These are phyloP conservation scores for Rhynchophorus ferrugineus DNA, from an alignment of 1,140 invertebrate species.

Conservation along the genomic window DNA sequence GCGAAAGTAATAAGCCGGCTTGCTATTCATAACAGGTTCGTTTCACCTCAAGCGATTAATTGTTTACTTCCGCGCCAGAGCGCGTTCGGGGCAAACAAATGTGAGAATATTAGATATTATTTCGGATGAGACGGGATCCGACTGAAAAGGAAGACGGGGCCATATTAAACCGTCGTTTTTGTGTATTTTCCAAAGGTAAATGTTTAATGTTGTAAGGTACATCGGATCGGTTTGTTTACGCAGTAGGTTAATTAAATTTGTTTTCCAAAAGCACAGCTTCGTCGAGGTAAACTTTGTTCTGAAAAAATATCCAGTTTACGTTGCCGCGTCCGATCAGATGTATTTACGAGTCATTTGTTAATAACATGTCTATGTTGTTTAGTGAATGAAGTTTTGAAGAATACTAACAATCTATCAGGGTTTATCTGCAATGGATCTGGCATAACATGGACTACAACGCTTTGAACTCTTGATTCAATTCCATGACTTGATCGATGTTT, in stretches of 20 bases:
- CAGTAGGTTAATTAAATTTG: not conserved
- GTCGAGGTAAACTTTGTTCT: too few relatives aligned
- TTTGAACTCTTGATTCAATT: too few relatives aligned
- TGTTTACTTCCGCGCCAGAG: constrained; percentile 3
- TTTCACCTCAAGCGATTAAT: constrained; percentile 5
- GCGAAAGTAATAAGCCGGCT: constrained; percentile 3
- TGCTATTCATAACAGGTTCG: constrained; percentile 6
- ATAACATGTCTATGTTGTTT: too few relatives aligned
- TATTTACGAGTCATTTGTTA: too few relatives aligned
- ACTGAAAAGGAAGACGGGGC: not conserved
- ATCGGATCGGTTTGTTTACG: constrained; percentile 6
- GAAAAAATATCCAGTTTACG: too few relatives aligned
- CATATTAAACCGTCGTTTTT: not conserved
- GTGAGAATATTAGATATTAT: constrained; percentile 2
- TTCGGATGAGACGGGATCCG: not conserved
- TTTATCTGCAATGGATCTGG: too few relatives aligned
- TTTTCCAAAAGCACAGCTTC: not conserved
- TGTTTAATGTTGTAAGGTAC: constrained; percentile 3
- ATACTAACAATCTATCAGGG: too few relatives aligned
- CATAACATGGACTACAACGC: too few relatives aligned
- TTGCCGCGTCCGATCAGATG: too few relatives aligned
- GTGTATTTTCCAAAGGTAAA: not conserved
- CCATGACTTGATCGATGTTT: too few relatives aligned
- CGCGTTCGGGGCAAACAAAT: not conserved
- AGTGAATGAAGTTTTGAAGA: too few relatives aligned